These are phyloP conservation scores for Paragorgia papillata DNA, from an alignment of 92 coral and sea anemone species.

Conservation along the genomic window DNA sequence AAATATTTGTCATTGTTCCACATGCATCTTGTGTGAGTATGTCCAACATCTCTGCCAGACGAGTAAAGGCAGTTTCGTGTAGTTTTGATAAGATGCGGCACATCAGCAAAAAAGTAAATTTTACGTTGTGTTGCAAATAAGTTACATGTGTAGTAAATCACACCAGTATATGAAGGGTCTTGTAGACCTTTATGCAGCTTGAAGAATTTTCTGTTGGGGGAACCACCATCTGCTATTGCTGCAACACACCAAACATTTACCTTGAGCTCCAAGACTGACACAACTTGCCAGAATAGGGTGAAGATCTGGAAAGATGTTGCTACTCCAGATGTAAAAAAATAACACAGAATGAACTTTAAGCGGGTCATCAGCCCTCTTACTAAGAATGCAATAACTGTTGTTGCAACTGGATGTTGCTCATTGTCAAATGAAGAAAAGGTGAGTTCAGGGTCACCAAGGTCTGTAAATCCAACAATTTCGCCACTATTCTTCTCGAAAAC, in stretches of 20 bases:
- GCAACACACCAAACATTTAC: slow-evolving; percentile 4
- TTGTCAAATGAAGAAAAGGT: too few relatives aligned
- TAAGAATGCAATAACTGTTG: slow-evolving; percentile 30
- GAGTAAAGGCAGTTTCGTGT: too few relatives aligned
- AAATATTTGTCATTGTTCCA: not conserved
- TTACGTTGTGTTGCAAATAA: too few relatives aligned
- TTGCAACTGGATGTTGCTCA: slow-evolving; percentile 11
- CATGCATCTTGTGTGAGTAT: slow-evolving; percentile 26
- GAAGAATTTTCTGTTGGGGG: not conserved
- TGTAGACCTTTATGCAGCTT: slow-evolving; percentile 18
- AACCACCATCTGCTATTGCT: too few relatives aligned
- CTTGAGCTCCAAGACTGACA: too few relatives aligned
- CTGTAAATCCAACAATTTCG: too few relatives aligned
- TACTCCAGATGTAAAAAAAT: slow-evolving; percentile 20
- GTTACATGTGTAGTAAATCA: too few relatives aligned
- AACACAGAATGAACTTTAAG: not conserved
- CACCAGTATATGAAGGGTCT: slow-evolving; percentile 8
- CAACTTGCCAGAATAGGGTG: slow-evolving; percentile 6
- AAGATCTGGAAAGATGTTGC: slow-evolving; percentile 28
- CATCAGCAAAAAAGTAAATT: too few relatives aligned
- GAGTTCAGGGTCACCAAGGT: too few relatives aligned
- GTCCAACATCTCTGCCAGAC: slow-evolving; percentile 19
- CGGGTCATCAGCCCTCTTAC: not conserved
- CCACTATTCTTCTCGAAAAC: too few relatives aligned
- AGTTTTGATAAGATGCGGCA: too few relatives aligned